Percentiles rank a stretch among this genome's conserved stretches.
Evolutionary conservation across 2,113 vertebrate species (phyloP).

Genomic region (Terrapene triunguis): DNA sequence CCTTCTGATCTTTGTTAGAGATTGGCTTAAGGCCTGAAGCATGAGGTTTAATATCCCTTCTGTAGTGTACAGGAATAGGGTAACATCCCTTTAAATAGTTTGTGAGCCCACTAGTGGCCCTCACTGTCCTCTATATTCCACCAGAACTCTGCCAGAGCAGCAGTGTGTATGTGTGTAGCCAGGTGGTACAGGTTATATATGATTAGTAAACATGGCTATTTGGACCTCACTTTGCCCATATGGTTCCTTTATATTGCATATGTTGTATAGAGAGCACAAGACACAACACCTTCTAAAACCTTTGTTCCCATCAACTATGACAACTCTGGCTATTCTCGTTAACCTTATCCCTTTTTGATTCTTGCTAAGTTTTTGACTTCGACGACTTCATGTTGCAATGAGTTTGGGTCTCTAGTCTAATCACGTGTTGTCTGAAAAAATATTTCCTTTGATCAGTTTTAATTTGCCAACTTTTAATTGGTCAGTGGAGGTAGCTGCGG

Average conservation of each 20-base stretch:
- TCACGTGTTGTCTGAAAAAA: neutral
- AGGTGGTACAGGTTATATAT: neutral
- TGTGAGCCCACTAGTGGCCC: neutral
- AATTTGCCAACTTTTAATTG: neutral
- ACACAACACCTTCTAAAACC: neutral
- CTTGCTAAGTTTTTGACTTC: neutral
- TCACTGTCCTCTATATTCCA: neutral
- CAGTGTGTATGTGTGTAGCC: neutral
- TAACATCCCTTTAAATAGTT: accelerated
- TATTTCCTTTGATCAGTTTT: neutral
- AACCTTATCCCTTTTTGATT: neutral
- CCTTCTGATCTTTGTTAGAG: neutral
- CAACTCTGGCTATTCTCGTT: neutral
- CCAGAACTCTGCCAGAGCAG: neutral
- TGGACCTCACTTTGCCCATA: neutral
- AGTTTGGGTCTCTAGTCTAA: neutral
- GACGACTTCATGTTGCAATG: neutral
- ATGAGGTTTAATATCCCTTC: neutral
- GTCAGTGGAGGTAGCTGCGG: neutral
- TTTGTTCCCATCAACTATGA: neutral
- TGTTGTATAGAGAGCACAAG: too few species aligned
- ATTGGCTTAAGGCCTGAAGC: neutral
- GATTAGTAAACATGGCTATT: neutral
- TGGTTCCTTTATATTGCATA: neutral
- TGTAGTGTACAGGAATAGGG: neutral